Evolutionary conservation across 2,113 vertebrate species (phyloP).

Genomic region (Ochotona princeps): DNA sequence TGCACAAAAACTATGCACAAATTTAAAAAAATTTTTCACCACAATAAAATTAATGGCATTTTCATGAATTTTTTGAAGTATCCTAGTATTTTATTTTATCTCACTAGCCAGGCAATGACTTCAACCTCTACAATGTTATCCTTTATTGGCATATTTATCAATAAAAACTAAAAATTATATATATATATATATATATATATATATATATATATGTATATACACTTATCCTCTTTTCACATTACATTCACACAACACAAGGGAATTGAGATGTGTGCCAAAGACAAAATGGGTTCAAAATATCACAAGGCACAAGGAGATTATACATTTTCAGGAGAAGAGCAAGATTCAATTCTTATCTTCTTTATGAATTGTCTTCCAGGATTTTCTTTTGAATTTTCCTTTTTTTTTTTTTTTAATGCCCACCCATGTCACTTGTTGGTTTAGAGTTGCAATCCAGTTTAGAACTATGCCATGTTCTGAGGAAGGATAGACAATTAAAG

Average conservation of each 20-base stretch:
- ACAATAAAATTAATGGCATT: no score
- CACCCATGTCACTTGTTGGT: accelerated
- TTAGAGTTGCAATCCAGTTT: neutral
- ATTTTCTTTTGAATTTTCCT: neutral
- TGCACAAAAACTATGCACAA: no score
- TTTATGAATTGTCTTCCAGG: neutral
- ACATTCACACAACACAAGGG: neutral
- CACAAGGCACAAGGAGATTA: neutral
- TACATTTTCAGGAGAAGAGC: neutral
- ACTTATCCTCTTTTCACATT: accelerated
- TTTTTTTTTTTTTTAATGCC: neutral
- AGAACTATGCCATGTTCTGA: neutral
- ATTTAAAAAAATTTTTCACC: no score
- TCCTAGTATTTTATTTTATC: neutral
- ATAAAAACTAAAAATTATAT: no score
- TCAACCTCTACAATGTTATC: neutral
- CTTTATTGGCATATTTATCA: neutral
- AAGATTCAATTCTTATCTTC: neutral
- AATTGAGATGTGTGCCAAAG: neutral
- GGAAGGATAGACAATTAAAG: neutral
- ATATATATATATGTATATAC: no score
- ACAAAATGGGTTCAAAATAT: neutral
- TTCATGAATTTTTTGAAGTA: no score
- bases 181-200: no score
- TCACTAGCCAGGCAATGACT: neutral